Percentiles rank a stretch among this genome's conserved stretches.
phyloP scores from a whole-genome alignment of 2,113 vertebrate genomes.

The Rhinopomastus cyanomelas region DNA sequence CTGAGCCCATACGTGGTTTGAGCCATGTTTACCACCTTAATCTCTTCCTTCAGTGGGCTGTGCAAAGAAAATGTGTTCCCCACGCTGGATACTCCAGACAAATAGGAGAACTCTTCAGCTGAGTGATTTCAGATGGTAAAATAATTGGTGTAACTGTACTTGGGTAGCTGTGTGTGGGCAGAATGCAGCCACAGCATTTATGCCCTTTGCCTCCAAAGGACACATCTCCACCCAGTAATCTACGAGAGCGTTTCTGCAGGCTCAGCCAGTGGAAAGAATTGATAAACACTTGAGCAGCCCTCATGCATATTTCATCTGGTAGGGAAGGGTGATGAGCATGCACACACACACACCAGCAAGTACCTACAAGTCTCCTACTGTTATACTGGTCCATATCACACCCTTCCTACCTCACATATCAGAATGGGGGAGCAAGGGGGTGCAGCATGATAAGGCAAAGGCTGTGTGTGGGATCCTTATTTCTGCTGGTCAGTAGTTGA shows the following conservation, averaged over 20 bases:
- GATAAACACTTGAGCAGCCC: not conserved
- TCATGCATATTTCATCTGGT: constrained; percentile 35
- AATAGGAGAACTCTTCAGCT: constrained; percentile 26
- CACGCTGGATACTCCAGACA: not conserved
- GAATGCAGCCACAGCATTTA: not conserved
- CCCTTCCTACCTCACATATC: not conserved
- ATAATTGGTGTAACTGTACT: constrained; percentile 25
- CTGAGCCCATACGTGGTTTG: not conserved
- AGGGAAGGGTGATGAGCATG: not conserved
- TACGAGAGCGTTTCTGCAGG: constrained; percentile 8
- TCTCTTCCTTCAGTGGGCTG: constrained; percentile 3
- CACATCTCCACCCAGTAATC: not conserved
- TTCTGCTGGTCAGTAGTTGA: not conserved
- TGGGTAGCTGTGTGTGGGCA: not conserved
- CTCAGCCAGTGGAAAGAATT: constrained; percentile 51
- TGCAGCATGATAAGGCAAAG: not conserved
- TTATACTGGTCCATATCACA: not conserved
- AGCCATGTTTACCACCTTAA: not conserved
- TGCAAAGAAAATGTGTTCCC: not conserved
- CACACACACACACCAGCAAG: accelerated
- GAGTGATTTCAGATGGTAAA: constrained; percentile 27
- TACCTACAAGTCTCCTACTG: not conserved
- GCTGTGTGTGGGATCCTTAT: not conserved
- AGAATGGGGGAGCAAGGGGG: not conserved
- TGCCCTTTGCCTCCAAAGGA: constrained; percentile 23